These are phyloP conservation scores for Drosophila paramelanica DNA, from an alignment of 2,888 invertebrate genomes.

Conservation along the genomic window DNA sequence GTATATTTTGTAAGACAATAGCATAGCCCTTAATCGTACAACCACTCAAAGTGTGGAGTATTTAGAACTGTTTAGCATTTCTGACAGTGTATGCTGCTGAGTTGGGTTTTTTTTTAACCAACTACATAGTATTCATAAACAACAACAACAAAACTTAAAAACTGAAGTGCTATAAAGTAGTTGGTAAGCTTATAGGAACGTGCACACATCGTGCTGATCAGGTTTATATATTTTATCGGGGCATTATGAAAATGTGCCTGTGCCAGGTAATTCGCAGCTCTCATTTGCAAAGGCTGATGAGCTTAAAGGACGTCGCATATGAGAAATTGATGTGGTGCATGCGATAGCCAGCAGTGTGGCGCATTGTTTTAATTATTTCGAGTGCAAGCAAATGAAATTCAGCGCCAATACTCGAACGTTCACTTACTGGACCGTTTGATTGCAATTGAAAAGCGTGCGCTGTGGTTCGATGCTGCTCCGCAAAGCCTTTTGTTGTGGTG, in stretches of 20 bases:
- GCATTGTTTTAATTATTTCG: constrained; percentile 27
- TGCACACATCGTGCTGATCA: too few species aligned
- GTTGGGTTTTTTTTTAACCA: background rate
- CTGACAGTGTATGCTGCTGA: background rate
- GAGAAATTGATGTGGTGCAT: background rate
- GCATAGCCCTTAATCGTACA: constrained; percentile 39
- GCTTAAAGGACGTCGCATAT: background rate
- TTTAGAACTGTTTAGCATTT: constrained; percentile 34
- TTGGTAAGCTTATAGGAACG: background rate
- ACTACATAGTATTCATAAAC: background rate
- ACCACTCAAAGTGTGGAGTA: constrained; percentile 11
- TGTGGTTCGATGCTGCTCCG: constrained; percentile 18
- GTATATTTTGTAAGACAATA: constrained; percentile 54
- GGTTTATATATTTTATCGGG: background rate
- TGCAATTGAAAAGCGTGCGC: constrained; percentile 23
- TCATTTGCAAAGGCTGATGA: too few species aligned
- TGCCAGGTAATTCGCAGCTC: background rate
- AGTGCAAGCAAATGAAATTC: constrained; percentile 30
- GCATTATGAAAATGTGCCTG: background rate
- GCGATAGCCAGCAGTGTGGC: background rate
- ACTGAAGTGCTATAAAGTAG: background rate
- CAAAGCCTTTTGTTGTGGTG: constrained; percentile 34
- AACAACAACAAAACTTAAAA: too few species aligned
- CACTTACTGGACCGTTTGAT: constrained; percentile 15
- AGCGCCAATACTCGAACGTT: background rate